Evolutionary conservation across 1,140 invertebrate genomes (phyloP).

Genomic region (Odontomachus brunneus): DNA sequence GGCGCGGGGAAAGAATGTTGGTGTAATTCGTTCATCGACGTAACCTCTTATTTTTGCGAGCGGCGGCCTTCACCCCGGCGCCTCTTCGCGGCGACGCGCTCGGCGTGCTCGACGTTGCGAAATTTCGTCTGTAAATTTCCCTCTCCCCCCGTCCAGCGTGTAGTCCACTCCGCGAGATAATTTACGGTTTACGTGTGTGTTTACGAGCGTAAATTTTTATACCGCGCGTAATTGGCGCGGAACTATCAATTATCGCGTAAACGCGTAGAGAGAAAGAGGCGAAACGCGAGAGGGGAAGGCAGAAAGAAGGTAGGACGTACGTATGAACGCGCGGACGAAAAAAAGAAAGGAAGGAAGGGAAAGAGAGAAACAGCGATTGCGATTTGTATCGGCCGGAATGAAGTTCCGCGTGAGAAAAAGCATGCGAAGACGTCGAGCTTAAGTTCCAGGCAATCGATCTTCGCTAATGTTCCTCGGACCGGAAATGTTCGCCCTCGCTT

Average conservation of each 20-base stretch:
- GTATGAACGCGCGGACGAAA: neutral
- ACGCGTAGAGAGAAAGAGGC: neutral
- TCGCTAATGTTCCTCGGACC: conserved; percentile 50
- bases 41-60: conserved; percentile 51
- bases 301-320: too few relatives aligned
- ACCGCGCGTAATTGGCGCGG: neutral
- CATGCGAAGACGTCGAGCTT: conserved; percentile 35
- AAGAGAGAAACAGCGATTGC: neutral
- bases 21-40: conserved; percentile 69
- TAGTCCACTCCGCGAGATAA: neutral
- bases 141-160: too few relatives aligned
- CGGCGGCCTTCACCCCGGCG: conserved; percentile 42
- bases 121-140: neutral
- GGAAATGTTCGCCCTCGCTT: conserved; percentile 48
- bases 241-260: conserved; percentile 25
- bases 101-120: neutral
- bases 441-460: conserved; percentile 59
- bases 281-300: too few relatives aligned
- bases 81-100: conserved; percentile 19
- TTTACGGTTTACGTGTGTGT: neutral
- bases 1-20: conserved; percentile 61
- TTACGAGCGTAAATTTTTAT: neutral
- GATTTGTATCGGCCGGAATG: conserved; percentile 41
- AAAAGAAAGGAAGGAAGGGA: too few relatives aligned
- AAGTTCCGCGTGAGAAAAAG: conserved; percentile 48